Evolutionary conservation across 1,140 invertebrate genomes (phyloP).

Genomic region (Lineus longissimus): DNA sequence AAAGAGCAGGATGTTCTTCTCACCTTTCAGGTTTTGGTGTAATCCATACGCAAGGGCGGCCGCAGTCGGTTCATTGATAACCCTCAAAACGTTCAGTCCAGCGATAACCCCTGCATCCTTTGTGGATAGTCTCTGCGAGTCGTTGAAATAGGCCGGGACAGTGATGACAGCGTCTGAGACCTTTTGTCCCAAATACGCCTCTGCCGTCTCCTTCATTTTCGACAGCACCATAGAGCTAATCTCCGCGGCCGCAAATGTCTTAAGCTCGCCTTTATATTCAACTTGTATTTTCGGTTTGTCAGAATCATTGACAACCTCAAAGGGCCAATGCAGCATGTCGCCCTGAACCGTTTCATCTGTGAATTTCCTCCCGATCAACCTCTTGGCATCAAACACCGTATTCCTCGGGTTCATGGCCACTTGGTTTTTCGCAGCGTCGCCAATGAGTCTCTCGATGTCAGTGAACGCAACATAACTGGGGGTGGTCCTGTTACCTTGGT

Average conservation of each 20-base stretch:
- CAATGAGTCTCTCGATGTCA: slow-evolving; percentile 93
- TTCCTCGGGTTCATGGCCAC: slow-evolving; percentile 96
- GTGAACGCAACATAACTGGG: slow-evolving; percentile 98
- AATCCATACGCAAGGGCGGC: neutral
- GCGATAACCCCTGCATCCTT: slow-evolving; percentile 76
- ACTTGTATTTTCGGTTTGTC: slow-evolving; percentile 75
- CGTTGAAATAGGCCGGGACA: slow-evolving; percentile 97
- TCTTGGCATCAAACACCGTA: slow-evolving; percentile 94
- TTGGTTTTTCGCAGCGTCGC: slow-evolving; percentile 97
- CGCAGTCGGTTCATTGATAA: slow-evolving; percentile 1
- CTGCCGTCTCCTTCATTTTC: slow-evolving; percentile 98
- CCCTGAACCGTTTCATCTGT: slow-evolving; percentile 82
- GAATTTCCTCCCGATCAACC: slow-evolving; percentile 94
- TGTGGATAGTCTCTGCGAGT: slow-evolving; percentile 95
- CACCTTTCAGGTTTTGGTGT: slow-evolving; percentile 69
- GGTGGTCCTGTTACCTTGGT: slow-evolving; percentile 97
- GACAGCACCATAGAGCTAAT: slow-evolving; percentile 95
- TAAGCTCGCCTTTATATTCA: slow-evolving; percentile 57
- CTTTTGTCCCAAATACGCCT: slow-evolving; percentile 92
- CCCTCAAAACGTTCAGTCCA: slow-evolving; percentile 66
- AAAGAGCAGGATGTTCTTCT: slow-evolving; percentile 98
- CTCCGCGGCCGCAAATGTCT: slow-evolving; percentile 90
- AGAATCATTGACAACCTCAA: slow-evolving; percentile 79
- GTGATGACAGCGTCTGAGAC: slow-evolving; percentile 98
- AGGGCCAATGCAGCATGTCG: slow-evolving; percentile 93